Conservation (phyloP, 2,113 vertebrate species). For the Felis chaus region DNA sequence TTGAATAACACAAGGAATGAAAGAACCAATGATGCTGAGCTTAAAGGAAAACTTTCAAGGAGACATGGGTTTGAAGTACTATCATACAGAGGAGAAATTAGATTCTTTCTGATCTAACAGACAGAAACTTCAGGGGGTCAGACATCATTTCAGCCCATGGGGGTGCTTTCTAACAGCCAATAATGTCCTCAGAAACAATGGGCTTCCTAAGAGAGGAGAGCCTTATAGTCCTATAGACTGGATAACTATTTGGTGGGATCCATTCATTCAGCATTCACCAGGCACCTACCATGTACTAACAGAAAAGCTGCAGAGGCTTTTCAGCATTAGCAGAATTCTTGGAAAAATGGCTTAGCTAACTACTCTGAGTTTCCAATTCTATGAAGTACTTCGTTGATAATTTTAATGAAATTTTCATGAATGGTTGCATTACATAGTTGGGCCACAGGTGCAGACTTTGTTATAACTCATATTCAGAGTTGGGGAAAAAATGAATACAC, state of each 20-base stretch:
- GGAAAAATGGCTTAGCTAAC: not conserved
- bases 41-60: not conserved
- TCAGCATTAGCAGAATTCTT: not conserved
- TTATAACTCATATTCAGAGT: not conserved
- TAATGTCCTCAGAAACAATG: constrained; percentile 5
- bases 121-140: not conserved
- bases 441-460: not conserved
- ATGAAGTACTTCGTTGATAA: not conserved
- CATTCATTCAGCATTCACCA: not conserved
- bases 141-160: not conserved
- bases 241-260: not conserved
- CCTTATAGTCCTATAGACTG: not conserved
- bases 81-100: not conserved
- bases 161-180: not conserved
- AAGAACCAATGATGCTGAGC: not conserved
- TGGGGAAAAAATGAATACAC: not conserved
- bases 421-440: not conserved
- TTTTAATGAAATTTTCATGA: not conserved
- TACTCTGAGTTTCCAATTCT: not conserved
- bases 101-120: not conserved
- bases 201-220: not conserved
- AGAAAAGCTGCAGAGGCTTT: not conserved
- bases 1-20: not conserved
- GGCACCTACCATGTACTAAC: not conserved
- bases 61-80: not conserved